phyloP scores from a whole-genome alignment of 2,113 vertebrate genomes.

The Syngnathoides biaculeatus region DNA sequence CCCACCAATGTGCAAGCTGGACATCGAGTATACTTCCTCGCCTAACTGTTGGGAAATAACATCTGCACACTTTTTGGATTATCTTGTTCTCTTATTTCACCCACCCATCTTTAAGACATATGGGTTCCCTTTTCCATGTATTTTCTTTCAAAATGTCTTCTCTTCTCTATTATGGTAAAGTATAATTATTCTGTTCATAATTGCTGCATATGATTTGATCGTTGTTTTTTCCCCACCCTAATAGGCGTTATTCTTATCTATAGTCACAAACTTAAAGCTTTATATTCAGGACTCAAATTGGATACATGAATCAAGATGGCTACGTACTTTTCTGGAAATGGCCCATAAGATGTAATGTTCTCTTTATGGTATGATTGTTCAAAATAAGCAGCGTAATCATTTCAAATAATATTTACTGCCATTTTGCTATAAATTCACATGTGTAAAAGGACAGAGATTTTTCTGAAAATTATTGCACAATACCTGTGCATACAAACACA shows the following conservation, averaged over 20 bases:
- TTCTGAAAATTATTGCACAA: neutral
- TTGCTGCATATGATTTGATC: neutral
- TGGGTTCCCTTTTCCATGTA: neutral
- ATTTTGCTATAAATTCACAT: neutral
- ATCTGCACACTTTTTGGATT: neutral
- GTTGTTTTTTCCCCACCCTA: too few species aligned
- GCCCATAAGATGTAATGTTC: neutral
- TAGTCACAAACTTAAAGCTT: neutral
- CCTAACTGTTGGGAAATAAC: neutral
- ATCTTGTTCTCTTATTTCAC: neutral
- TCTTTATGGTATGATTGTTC: neutral
- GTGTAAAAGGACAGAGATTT: neutral
- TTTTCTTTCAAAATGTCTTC: constrained; percentile 6
- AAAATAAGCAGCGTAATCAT: neutral
- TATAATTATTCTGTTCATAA: neutral
- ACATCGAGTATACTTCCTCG: neutral
- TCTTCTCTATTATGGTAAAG: constrained; percentile 9
- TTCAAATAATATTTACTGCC: neutral
- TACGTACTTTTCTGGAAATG: too few species aligned
- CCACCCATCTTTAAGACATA: neutral
- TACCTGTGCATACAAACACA: neutral
- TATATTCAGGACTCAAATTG: neutral
- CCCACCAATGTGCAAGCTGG: neutral
- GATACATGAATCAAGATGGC: neutral
- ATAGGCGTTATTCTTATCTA: neutral